A percentile compares a stretch with the other conserved stretches of the same genome.
Evolutionary conservation across 2,888 invertebrate species (phyloP).

Genomic region (Mythimna ferrago): DNA sequence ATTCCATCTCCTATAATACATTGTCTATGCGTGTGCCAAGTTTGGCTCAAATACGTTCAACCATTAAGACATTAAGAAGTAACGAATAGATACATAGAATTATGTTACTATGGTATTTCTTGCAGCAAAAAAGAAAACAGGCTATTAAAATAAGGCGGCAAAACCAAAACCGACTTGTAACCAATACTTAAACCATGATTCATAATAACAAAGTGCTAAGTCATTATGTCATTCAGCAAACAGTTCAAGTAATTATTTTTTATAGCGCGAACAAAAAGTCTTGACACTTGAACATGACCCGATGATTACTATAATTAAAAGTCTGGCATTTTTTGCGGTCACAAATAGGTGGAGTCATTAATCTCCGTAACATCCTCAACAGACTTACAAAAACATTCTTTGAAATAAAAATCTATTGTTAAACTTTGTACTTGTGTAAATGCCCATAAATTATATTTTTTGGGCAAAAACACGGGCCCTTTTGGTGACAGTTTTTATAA

Average conservation of each 20-base stretch:
- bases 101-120: not conserved
- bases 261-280: conserved; percentile 31
- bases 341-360: conserved; percentile 25
- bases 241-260: conserved; percentile 17
- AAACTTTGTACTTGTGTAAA: conserved; percentile 28
- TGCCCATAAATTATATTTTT: conserved; percentile 42
- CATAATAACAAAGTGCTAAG: not conserved
- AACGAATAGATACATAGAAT: not conserved
- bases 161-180: not conserved
- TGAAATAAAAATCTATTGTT: conserved; percentile 33
- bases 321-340: conserved; percentile 41
- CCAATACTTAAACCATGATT: conserved; percentile 5
- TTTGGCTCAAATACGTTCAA: not conserved
- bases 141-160: not conserved
- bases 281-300: conserved; percentile 32
- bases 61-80: no score
- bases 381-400: conserved; percentile 40
- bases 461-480: conserved; percentile 22
- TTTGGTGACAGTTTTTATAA: conserved; percentile 21
- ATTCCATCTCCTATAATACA: not conserved
- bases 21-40: not conserved
- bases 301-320: conserved; percentile 40
- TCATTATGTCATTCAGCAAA: conserved; percentile 9
- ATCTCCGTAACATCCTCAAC: conserved; percentile 42
- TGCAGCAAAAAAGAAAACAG: no score